Evolutionary conservation across 2,888 invertebrate genomes (phyloP).

Genomic region (Macaria notata): DNA sequence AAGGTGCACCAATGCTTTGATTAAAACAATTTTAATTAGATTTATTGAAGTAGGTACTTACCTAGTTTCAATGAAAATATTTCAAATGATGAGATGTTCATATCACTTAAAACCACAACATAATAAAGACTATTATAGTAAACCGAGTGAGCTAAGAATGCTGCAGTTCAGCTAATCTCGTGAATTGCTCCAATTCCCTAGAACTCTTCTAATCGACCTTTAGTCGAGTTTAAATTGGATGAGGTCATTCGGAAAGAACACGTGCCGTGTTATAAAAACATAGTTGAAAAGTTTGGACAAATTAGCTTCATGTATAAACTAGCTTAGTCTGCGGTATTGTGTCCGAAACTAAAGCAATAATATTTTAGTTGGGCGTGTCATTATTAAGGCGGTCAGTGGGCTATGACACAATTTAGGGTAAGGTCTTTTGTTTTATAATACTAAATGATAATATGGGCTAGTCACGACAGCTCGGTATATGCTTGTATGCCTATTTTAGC

Average conservation of each 20-base stretch:
- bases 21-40: too few species aligned
- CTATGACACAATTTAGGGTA: conserved; percentile 3
- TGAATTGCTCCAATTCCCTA: conserved; percentile 27
- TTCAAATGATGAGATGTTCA: too few species aligned
- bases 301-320: conserved; percentile 29
- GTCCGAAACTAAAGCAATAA: conserved; percentile 9
- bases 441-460: too few species aligned
- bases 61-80: too few species aligned
- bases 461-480: too few species aligned
- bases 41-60: too few species aligned
- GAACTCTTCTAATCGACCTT: conserved; percentile 18
- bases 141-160: too few species aligned
- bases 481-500: too few species aligned
- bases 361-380: conserved; percentile 7
- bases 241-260: conserved; percentile 33
- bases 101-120: too few species aligned
- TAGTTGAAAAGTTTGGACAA: conserved; percentile 27
- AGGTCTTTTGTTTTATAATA: too few species aligned
- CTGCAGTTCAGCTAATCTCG: conserved; percentile 24
- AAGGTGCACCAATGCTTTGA: too few species aligned
- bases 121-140: too few species aligned
- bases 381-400: neutral
- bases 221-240: conserved; percentile 29
- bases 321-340: conserved; percentile 18
- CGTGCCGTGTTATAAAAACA: conserved; percentile 32